Conservation (phyloP, 2,888 invertebrate genomes). For the Drosophila incognita region DNA sequence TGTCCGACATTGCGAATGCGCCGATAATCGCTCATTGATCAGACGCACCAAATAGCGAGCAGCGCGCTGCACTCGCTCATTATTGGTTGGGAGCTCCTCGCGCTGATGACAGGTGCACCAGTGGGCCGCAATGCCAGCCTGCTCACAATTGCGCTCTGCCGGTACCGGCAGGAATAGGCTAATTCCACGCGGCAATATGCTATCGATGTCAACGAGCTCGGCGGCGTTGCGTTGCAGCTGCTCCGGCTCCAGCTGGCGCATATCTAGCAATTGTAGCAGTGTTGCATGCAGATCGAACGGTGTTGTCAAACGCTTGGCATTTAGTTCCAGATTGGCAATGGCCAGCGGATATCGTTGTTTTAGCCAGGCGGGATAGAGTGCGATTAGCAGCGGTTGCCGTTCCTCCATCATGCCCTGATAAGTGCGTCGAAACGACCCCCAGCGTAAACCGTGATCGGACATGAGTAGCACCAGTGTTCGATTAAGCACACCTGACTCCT, state of each 20-base stretch:
- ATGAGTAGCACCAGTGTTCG: constrained; percentile 87
- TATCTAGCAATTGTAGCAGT: constrained; percentile 88
- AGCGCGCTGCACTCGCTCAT: constrained; percentile 86
- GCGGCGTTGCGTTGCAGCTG: constrained; percentile 79
- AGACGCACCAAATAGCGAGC: constrained; percentile 88
- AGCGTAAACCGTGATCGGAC: constrained; percentile 96
- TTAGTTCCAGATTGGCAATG: constrained; percentile 88
- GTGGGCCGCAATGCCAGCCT: constrained; percentile 92
- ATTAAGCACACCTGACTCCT: constrained; percentile 87
- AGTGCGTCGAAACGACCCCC: constrained; percentile 92
- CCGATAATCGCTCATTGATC: constrained; percentile 88
- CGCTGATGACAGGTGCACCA: constrained; percentile 95
- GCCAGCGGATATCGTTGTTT: constrained; percentile 87
- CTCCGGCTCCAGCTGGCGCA: constrained; percentile 85
- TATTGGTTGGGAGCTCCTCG: constrained; percentile 86
- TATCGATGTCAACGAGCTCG: constrained; percentile 73
- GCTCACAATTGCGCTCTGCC: constrained; percentile 89
- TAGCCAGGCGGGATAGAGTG: constrained; percentile 91
- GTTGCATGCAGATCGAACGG: constrained; percentile 95
- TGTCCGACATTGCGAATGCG: constrained; percentile 88
- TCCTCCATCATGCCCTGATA: constrained; percentile 95
- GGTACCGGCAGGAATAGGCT: constrained; percentile 92
- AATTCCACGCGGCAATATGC: constrained; percentile 87
- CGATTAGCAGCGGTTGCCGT: constrained; percentile 92
- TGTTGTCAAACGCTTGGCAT: constrained; percentile 90